Conservation (phyloP, 2,797 vertebrate species). For the Rhadinocentrus ornatus region DNA sequence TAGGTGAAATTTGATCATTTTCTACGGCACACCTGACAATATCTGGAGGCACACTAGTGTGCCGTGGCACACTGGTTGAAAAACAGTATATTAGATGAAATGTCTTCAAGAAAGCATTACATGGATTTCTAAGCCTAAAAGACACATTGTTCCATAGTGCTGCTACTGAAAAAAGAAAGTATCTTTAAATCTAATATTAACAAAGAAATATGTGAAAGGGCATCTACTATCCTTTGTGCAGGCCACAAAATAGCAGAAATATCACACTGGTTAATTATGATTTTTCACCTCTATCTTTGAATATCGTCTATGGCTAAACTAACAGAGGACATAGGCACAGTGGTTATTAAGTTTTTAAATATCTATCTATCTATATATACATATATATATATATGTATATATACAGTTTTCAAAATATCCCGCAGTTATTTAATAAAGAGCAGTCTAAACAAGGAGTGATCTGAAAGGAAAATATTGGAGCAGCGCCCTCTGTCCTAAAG, state of each 20-base stretch:
- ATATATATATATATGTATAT: no score
- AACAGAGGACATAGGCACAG: neutral
- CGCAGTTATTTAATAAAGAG: neutral
- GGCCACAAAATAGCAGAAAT: neutral
- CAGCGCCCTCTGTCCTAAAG: constrained; percentile 43
- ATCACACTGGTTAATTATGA: neutral
- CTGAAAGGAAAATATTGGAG: constrained; percentile 37
- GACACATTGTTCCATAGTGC: neutral
- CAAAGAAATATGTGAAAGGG: neutral
- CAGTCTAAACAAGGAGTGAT: neutral
- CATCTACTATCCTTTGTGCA: neutral
- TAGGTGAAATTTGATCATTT: no score
- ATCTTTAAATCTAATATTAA: neutral
- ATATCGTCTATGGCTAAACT: neutral
- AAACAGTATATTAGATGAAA: neutral
- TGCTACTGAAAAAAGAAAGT: neutral
- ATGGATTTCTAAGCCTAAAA: neutral
- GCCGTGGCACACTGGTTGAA: no score
- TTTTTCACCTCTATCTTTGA: neutral
- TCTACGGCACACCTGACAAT: no score
- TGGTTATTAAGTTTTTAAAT: neutral
- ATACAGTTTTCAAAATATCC: neutral
- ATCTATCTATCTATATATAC: no score
- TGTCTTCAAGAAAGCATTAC: neutral
- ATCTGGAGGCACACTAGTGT: no score